Evolutionary conservation across 64 coral and sea anemone genomes (phyloP), one percentile per base, ranked within the genome.

Genomic region (Porites australiensis): DNA sequence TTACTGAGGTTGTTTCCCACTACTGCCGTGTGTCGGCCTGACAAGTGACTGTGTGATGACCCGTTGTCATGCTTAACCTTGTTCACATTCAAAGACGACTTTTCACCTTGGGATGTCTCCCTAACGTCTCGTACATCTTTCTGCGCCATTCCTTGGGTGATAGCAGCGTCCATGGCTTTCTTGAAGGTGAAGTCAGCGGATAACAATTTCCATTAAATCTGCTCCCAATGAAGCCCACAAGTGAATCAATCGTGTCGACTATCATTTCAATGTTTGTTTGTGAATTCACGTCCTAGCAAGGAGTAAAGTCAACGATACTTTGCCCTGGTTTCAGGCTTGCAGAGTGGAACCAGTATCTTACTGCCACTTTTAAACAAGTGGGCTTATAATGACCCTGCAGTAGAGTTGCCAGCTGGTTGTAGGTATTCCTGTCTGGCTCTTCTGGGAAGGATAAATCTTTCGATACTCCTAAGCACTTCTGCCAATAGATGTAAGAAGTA

Each of bases 151-250:
- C 64, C 80, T 48, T 22, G 79, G 21, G 80, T 23, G 18, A 83
- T 20, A 6, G n/a, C 80, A 15, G 57, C 80, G 8, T 83, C 27
- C 27, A 83, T 23, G 9, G 80, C 57, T 83, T 83, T 58, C 37
- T 83, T 44, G 53, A 83, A 61, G 21, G 18, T n/a, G 53, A 63
- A 83, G 23, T 83, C 64, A 5, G 54, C 58, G 44, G 81, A 20
- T 47, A 84, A 67, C 2, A 84, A 64, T 13, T 84, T 84, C 3
- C 81, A 37, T 65, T 84, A 65, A 48, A 84, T 61, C 16, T 61
- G 55, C 58, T 83, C 59, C 55, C 19, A 58, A 3, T 20, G 50
- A 62, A 79, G 58, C 12, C 77, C 77, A 79, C 77, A 50, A 50
- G 53, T 83, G 19, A 83, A 83, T 13, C 58, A 13, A 83, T 83